Conservation (phyloP, 2,888 invertebrate species). For the Lepetodrilus schrolli region DNA sequence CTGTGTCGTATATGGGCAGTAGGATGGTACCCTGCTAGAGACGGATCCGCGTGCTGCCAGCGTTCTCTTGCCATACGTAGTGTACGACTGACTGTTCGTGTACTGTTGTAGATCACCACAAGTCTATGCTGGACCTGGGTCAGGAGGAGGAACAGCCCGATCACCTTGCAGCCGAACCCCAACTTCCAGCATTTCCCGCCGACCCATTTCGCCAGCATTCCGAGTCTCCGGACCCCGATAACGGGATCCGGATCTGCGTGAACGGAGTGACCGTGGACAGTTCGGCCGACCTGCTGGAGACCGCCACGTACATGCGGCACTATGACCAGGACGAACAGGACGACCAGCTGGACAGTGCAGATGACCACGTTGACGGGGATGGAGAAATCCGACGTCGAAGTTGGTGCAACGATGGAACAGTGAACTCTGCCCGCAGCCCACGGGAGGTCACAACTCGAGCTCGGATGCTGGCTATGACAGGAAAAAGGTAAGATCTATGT, state of each 20-base stretch:
- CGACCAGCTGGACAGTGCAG: slow-evolving; percentile 1
- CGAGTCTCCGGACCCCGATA: slow-evolving; percentile 39
- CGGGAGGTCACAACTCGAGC: slow-evolving; percentile 32
- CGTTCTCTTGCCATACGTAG: not conserved
- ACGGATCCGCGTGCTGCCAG: not conserved
- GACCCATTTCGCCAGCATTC: slow-evolving; percentile 37
- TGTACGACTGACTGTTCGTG: not conserved
- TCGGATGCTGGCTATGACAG: slow-evolving; percentile 41
- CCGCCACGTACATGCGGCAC: slow-evolving; percentile 40
- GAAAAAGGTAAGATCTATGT: slow-evolving; percentile 40
- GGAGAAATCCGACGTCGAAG: slow-evolving; percentile 50
- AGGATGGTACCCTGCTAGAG: not conserved
- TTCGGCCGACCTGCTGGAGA: slow-evolving; percentile 51
- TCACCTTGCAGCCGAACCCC: slow-evolving; percentile 4
- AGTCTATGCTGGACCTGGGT: slow-evolving; percentile 69
- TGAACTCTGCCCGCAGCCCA: not conserved
- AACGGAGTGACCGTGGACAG: slow-evolving; percentile 70
- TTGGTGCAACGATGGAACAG: slow-evolving; percentile 57
- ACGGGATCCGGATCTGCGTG: slow-evolving; percentile 64
- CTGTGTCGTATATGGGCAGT: too few relatives aligned
- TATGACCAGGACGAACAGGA: slow-evolving; percentile 22
- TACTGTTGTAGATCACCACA: slow-evolving; percentile 57
- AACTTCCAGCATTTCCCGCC: not conserved
- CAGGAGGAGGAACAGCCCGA: slow-evolving; percentile 43
- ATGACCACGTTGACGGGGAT: not conserved